phyloP scores from a whole-genome alignment of 1,140 invertebrate species.

The Calephelis nemesis region DNA sequence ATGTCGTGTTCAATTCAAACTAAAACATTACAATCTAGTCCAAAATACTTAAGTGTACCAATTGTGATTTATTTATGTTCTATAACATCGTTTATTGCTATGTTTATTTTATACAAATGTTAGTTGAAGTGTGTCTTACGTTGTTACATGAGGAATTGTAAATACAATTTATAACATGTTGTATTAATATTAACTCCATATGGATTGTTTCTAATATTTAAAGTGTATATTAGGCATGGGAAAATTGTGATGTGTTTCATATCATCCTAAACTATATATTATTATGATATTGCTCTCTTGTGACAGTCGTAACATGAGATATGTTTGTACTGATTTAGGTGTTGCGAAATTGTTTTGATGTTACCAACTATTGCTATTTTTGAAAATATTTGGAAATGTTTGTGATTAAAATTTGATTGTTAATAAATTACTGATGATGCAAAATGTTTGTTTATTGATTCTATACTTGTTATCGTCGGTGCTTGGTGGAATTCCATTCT shows the following conservation, averaged over 20 bases:
- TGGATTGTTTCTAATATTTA: background rate
- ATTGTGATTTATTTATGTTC: conserved; percentile 4
- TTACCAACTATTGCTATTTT: background rate
- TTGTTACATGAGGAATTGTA: conserved; percentile 1
- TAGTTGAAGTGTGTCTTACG: background rate
- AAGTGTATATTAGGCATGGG: background rate
- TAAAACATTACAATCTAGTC: conserved; percentile 9
- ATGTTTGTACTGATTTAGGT: background rate
- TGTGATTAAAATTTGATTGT: conserved; percentile 12
- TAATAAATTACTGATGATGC: background rate
- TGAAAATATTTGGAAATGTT: background rate
- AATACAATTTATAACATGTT: conserved; percentile 8
- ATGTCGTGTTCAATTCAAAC: background rate
- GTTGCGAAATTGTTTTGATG: conserved; percentile 1
- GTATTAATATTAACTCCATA: background rate
- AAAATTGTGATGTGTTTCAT: conserved; percentile 5
- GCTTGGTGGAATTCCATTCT: too few species aligned
- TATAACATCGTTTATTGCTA: background rate
- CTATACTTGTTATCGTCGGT: too few species aligned
- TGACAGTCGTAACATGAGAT: background rate
- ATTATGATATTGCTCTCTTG: background rate
- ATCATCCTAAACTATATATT: background rate
- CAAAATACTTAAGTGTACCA: background rate
- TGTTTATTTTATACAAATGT: background rate
- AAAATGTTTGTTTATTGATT: background rate